Percentiles rank a stretch among this genome's conserved stretches.
phyloP scores from a whole-genome alignment of 2,797 vertebrate species.

The Tokudaia muenninki region DNA sequence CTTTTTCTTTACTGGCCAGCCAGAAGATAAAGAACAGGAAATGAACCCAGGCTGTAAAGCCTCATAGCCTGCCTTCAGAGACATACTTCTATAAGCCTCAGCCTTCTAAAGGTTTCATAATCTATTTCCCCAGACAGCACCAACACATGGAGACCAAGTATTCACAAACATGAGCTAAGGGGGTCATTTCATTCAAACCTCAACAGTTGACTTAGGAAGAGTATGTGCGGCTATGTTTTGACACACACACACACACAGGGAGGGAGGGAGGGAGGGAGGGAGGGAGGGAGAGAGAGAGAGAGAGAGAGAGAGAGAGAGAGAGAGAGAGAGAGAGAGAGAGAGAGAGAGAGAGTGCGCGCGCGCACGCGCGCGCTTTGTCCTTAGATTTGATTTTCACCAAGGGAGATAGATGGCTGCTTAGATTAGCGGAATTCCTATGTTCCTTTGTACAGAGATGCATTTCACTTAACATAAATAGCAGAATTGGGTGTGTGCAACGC shows the following conservation, averaged over 20 bases:
- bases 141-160: neutral
- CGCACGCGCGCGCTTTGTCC: too few species aligned
- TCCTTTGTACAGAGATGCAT: conserved; percentile 39
- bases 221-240: neutral
- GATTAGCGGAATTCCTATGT: neutral
- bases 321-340: too few species aligned
- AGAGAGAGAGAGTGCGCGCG: too few species aligned
- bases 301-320: too few species aligned
- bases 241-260: neutral
- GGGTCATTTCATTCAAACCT: neutral
- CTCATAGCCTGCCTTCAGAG: neutral
- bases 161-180: neutral
- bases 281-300: too few species aligned
- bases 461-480: neutral
- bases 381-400: neutral
- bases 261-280: too few species aligned
- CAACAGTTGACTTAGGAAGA: neutral
- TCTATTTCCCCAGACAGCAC: neutral
- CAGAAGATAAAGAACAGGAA: neutral
- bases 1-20: neutral
- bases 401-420: conserved; percentile 31
- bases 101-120: neutral
- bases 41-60: neutral
- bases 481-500: neutral
- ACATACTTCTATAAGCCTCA: neutral